phyloP scores from a whole-genome alignment of 92 coral and sea anemone genomes.

The Metridium senile region DNA sequence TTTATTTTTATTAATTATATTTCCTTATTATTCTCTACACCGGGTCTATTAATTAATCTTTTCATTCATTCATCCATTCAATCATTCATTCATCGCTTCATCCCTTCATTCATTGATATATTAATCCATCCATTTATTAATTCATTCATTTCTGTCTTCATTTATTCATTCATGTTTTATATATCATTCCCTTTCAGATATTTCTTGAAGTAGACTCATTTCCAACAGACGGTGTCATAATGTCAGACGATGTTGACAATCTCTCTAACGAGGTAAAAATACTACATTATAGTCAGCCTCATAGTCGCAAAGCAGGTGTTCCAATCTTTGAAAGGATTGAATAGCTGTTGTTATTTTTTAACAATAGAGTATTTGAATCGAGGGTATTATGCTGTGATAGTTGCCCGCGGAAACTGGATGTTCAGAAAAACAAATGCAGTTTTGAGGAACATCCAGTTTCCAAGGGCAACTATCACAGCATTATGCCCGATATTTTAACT shows the following conservation, averaged over 20 bases:
- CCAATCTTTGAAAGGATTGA: no score
- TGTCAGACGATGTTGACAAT: conserved; percentile 30
- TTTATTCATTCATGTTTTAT: neutral
- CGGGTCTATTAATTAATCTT: no score
- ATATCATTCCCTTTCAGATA: neutral
- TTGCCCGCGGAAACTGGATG: no score
- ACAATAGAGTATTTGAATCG: no score
- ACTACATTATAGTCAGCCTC: no score
- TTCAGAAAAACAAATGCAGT: no score
- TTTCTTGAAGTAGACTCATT: conserved; percentile 34
- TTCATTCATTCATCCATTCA: neutral
- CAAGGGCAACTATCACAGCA: no score
- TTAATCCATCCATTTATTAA: neutral
- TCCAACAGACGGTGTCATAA: conserved; percentile 42
- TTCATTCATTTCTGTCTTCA: neutral
- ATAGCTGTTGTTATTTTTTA: no score
- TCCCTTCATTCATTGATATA: neutral
- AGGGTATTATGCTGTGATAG: no score
- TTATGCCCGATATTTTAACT: no score
- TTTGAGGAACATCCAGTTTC: no score
- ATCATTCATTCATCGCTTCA: neutral
- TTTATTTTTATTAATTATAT: neutral
- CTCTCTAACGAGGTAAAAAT: conserved; percentile 30
- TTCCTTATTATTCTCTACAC: neutral
- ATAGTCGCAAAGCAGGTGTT: no score